phyloP scores from a whole-genome alignment of 2,113 vertebrate genomes.

The Nestor notabilis region DNA sequence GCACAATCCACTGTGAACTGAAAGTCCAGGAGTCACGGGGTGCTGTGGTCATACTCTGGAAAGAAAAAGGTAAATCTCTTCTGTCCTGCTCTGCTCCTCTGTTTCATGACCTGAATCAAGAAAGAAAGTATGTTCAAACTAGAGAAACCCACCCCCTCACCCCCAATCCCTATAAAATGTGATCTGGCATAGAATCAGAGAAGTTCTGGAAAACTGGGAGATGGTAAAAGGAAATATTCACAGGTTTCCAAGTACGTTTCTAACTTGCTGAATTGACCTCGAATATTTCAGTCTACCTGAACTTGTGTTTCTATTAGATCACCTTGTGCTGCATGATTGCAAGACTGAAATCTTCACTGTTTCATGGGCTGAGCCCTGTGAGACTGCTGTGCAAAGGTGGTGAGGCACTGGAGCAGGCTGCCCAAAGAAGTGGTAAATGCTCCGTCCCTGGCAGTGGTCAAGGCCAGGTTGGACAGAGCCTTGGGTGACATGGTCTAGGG shows the following conservation, averaged over 20 bases:
- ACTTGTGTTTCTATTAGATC: not conserved
- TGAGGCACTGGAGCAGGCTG: not conserved
- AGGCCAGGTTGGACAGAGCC: not conserved
- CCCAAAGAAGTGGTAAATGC: not conserved
- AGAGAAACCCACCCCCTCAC: not conserved
- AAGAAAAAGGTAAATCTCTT: not conserved
- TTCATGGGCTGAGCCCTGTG: not conserved
- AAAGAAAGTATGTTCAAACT: not conserved
- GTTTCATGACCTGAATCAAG: not conserved
- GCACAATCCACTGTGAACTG: not conserved
- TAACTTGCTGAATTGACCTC: not conserved
- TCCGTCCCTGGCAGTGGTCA: not conserved
- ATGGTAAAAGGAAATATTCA: not conserved
- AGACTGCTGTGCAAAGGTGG: not conserved
- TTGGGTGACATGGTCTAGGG: not conserved
- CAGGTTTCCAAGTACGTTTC: not conserved
- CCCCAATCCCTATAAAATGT: not conserved
- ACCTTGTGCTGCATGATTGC: not conserved
- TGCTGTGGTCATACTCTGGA: not conserved
- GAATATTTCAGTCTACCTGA: not conserved
- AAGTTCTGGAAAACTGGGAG: not conserved
- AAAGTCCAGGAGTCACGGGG: not conserved
- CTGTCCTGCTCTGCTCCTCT: not conserved
- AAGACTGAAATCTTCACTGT: not conserved
- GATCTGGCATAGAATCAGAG: not conserved